phyloP scores from a whole-genome alignment of 1,140 invertebrate species.

The Hyposmocoma kahamanoa region DNA sequence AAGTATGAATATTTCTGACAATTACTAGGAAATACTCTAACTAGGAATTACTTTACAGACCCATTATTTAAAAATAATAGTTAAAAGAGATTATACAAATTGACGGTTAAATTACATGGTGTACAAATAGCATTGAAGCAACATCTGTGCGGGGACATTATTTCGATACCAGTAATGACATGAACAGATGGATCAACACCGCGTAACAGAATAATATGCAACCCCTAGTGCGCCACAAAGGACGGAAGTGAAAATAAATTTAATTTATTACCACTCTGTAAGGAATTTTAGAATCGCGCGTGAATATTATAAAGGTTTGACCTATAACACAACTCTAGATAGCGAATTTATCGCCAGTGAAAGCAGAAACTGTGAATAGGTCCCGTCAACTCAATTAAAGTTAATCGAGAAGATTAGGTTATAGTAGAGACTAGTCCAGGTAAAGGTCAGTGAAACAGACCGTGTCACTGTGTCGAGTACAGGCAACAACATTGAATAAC shows the following conservation, averaged over 20 bases:
- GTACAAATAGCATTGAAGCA: constrained; percentile 22
- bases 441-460: constrained; percentile 14
- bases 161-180: constrained; percentile 19
- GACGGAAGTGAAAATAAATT: not conserved
- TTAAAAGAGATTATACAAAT: constrained; percentile 22
- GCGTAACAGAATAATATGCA: too few relatives aligned
- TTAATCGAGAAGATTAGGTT: constrained; percentile 19
- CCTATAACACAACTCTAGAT: not conserved
- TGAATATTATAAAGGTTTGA: not conserved
- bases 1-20: too few relatives aligned
- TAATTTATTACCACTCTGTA: not conserved
- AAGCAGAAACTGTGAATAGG: constrained; percentile 32
- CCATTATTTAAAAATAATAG: too few relatives aligned
- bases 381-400: constrained; percentile 19
- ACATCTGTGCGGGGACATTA: constrained; percentile 44
- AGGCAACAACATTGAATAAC: too few relatives aligned
- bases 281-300: too few relatives aligned
- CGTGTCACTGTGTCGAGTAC: too few relatives aligned
- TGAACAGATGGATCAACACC: constrained; percentile 38
- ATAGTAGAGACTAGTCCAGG: constrained; percentile 7
- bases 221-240: not conserved
- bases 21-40: too few relatives aligned
- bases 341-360: constrained; percentile 17
- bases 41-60: too few relatives aligned
- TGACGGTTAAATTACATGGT: constrained; percentile 33